phyloP scores from a whole-genome alignment of 1,140 invertebrate genomes.

The Pristionchus pacificus region DNA sequence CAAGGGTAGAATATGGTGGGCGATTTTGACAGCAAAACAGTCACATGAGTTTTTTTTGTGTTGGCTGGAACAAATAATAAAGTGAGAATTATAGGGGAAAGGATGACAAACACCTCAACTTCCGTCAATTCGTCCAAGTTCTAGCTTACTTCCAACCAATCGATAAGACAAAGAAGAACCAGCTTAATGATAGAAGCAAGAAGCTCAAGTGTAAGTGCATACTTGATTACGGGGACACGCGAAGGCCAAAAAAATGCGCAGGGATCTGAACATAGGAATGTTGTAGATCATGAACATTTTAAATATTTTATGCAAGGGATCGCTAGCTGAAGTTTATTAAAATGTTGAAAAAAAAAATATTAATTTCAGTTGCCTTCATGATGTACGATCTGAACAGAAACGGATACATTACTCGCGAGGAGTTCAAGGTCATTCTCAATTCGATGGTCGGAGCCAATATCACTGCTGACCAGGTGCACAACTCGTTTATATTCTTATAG shows the following conservation, averaged over 20 bases:
- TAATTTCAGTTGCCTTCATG: slow-evolving; percentile 88
- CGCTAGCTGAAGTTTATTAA: no score
- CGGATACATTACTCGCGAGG: slow-evolving; percentile 89
- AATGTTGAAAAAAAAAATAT: no score
- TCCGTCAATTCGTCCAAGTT: slow-evolving; percentile 95
- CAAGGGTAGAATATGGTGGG: no score
- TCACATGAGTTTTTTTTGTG: no score
- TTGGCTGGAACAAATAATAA: no score
- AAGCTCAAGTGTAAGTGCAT: slow-evolving; percentile 81
- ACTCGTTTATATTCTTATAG: slow-evolving; percentile 60
- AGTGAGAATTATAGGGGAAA: slow-evolving; percentile 21
- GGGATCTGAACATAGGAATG: not conserved
- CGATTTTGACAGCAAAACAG: no score
- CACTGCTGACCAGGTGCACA: slow-evolving; percentile 65
- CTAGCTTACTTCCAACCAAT: slow-evolving; percentile 89
- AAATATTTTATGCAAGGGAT: not conserved
- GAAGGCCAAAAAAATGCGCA: no score
- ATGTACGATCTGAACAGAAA: slow-evolving; percentile 99
- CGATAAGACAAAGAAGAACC: slow-evolving; percentile 80
- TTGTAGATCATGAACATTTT: not conserved
- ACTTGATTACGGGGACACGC: not conserved
- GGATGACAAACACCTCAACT: slow-evolving; percentile 71
- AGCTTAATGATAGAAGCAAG: slow-evolving; percentile 83
- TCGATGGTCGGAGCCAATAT: slow-evolving; percentile 99
- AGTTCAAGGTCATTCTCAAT: slow-evolving; percentile 72